These are phyloP conservation scores for Gavia stellata DNA, from an alignment of 2,113 vertebrate genomes.

Conservation along the genomic window DNA sequence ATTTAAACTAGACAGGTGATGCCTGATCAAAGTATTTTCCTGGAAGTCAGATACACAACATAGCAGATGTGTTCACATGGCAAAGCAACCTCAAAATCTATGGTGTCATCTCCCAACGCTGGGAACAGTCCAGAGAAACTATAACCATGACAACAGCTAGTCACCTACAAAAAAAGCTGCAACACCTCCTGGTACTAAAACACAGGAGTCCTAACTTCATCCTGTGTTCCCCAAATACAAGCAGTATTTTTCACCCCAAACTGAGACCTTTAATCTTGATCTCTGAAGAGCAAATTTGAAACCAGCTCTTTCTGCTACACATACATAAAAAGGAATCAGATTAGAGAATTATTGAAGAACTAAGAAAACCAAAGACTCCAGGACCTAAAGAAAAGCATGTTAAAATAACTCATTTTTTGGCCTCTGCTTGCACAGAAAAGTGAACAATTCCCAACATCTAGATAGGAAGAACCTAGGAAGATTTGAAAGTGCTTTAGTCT, in stretches of 20 bases:
- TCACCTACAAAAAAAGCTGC: background rate
- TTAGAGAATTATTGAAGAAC: background rate
- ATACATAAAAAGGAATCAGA: background rate
- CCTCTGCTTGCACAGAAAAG: background rate
- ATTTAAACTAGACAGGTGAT: conserved; percentile 29
- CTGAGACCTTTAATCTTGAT: background rate
- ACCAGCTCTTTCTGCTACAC: background rate
- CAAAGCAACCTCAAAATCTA: background rate
- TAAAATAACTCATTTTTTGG: background rate
- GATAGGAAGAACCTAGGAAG: background rate
- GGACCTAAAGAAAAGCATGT: background rate
- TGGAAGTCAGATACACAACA: background rate
- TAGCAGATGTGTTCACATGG: background rate
- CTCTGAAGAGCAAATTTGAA: background rate
- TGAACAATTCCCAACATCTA: background rate
- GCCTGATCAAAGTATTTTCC: conserved; percentile 24
- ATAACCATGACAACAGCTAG: conserved; percentile 26
- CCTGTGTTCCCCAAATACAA: background rate
- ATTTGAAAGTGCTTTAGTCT: background rate
- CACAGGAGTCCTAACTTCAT: background rate
- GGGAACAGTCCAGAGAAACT: background rate
- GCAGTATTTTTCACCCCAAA: background rate
- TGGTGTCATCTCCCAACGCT: background rate
- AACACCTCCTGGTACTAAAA: background rate
- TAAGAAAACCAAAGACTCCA: background rate